Evolutionary conservation across 2,888 invertebrate genomes (phyloP), one percentile per base, ranked within the genome.

Genomic region (Morpho achilles): DNA sequence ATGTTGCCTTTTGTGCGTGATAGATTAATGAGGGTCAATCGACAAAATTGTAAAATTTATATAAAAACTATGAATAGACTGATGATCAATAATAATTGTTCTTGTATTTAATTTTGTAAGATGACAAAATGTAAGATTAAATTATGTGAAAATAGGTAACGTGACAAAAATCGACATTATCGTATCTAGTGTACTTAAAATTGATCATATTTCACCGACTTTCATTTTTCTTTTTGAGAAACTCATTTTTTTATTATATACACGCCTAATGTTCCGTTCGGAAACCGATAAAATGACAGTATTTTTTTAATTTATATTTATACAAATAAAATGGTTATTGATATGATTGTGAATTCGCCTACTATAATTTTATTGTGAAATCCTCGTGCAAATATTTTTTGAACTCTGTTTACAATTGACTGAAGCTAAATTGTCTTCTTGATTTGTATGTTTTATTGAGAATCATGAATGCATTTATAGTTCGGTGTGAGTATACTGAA

Each of bases 41-140:
- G 84, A 87, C 88, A 87, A 88, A 88, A 89, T 87, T 85, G 84
- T 84, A 85, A 87, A 87, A 84, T 80, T 78, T 84, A 87, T 90
- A 89, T 85, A 81, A 44, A 81, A 82, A 81, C 80, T 85, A 84
- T 86, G 86, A 87, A 90, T 88, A 90, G 90, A 90, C 90, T 90
- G 90, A 90, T 87, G 84, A 83, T 87, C 85, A 87, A 87, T 89
- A 84, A 88, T 85, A 84, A 86, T 84, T 81, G 84, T 83, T 84
- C 84, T 45, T 83, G 82, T 88, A 87, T 87, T 87, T 89, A 88
- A 87, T 87, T 88, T 89, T 88, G 81, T 87, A 88, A 84, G 84
- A 80, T 84, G 89, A 90, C 89, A 88, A 87, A 83, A 75, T 80
- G 81, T 88, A 87, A 82, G 82, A 82, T 81, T 80, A 85, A 87